phyloP scores from a whole-genome alignment of 2,888 invertebrate species.

The Cerceris rybyensis region DNA sequence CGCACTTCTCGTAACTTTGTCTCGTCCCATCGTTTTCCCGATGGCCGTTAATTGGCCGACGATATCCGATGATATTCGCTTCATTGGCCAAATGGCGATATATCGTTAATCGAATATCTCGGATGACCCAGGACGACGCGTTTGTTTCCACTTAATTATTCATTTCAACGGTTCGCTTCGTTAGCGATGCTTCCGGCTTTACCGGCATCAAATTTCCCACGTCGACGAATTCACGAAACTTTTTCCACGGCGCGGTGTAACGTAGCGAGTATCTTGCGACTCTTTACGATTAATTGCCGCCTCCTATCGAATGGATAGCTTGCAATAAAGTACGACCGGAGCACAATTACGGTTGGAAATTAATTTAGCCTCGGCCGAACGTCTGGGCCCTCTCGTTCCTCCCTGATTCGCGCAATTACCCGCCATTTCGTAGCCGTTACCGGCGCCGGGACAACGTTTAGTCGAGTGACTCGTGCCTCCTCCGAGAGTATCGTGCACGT shows the following conservation, averaged over 20 bases:
- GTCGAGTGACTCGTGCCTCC: constrained; percentile 25
- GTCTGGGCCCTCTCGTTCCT: constrained; percentile 31
- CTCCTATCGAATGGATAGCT: constrained; percentile 20
- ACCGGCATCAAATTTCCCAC: constrained; percentile 2
- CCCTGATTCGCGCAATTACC: constrained; percentile 59
- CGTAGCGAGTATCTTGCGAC: constrained; percentile 15
- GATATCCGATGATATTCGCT: constrained; percentile 7
- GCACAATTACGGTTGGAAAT: constrained; percentile 60
- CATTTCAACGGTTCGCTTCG: background rate
- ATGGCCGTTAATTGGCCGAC: constrained; percentile 23
- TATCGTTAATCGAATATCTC: constrained; percentile 24
- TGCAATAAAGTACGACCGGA: constrained; percentile 30
- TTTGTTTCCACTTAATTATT: constrained; percentile 27
- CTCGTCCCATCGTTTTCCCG: constrained; percentile 21
- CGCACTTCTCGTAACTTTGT: background rate
- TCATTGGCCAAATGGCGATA: constrained; percentile 12
- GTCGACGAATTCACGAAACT: background rate
- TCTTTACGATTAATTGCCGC: constrained; percentile 43
- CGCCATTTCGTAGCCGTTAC: constrained; percentile 50
- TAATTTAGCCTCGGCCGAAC: constrained; percentile 50
- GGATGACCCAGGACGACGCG: constrained; percentile 2
- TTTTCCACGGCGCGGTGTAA: no score
- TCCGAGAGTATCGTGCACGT: constrained; percentile 37
- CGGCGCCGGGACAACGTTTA: constrained; percentile 39
- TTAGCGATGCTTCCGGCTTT: background rate